Percentiles rank a stretch among this genome's conserved stretches.
Conservation (phyloP, 2,113 vertebrate species). For the Psilopogon haemacephalus region DNA sequence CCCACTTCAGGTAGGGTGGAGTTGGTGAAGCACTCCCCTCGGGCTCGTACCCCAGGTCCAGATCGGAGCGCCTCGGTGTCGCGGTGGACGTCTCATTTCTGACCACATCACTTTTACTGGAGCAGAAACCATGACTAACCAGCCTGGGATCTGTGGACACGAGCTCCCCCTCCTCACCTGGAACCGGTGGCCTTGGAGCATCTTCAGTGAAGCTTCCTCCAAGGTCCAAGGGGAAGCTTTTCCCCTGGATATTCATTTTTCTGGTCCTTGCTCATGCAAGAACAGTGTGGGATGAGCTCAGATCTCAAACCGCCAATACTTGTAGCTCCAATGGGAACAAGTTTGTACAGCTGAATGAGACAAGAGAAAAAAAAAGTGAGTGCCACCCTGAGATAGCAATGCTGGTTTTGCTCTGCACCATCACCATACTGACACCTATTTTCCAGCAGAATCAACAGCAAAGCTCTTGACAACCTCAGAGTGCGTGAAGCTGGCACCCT, state of each 20-base stretch:
- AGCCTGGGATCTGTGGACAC: conserved; percentile 84
- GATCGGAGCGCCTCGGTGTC: conserved; percentile 89
- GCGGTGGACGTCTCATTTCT: conserved; percentile 89
- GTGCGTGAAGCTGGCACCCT: rapidly evolving
- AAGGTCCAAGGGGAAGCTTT: conserved; percentile 87
- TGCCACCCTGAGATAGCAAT: neutral
- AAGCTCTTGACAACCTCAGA: neutral
- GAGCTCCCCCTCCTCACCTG: conserved; percentile 95
- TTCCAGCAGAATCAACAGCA: neutral
- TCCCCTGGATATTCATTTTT: conserved; percentile 91
- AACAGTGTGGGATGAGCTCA: conserved; percentile 62
- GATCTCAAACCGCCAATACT: conserved; percentile 72
- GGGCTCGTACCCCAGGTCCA: conserved; percentile 96
- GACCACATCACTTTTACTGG: conserved; percentile 78
- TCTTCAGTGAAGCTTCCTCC: conserved; percentile 96
- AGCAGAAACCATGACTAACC: conserved; percentile 77
- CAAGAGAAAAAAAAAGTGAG: conserved; percentile 45
- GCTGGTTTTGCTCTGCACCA: neutral
- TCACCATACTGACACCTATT: neutral
- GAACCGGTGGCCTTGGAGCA: conserved; percentile 95
- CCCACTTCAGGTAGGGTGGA: conserved; percentile 96
- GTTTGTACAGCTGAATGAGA: conserved; percentile 79
- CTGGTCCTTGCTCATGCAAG: conserved; percentile 72
- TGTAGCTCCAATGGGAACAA: conserved; percentile 73
- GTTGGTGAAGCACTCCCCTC: conserved; percentile 97